Evolutionary conservation across 2,113 vertebrate species (phyloP), one percentile per base, ranked within the genome.

Genomic region (Philantomba maxwellii): DNA sequence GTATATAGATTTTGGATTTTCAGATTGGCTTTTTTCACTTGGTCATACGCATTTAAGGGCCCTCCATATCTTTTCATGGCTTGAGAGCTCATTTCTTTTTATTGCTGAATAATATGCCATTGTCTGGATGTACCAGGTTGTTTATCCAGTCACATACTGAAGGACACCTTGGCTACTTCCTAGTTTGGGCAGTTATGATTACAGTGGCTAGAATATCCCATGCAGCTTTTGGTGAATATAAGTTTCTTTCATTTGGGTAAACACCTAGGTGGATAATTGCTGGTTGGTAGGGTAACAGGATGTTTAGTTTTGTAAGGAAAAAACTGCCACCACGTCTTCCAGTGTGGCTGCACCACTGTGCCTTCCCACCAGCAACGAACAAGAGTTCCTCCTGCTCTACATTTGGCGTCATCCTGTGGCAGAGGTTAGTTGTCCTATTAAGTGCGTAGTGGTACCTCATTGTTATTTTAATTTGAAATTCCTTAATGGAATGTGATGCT

Each of bases 221-320:
- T 26, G 51, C 30, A 94, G n/a, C 47, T 43, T 83, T 96, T 26
- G 77, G 66, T 64, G 84, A 19, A 60, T n/a, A 0, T 28, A 77
- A 60, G 55, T 87, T 86, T 88, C 51, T 49, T 25, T 62, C n/a
- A 64, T 62, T 82, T 70, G 84, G 53, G 19, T 77, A 90, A 91
- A 93, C 13, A 47, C 14, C 9, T 21, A 51, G 30, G 14, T 51
- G 12, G n/a, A 1, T 6, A 89, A 78, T 4, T 55, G 66, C 33
- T 49, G 62, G 51, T 36, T 7, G 3, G 0, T 0, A 49, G 11
- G 57, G 43, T 62, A 26, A 89, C 25, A 93, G 23, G 25, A 36
- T 6, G 5, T 26, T 64, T 86, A 45, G 28, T 36, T 64, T 77
- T 57, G 16, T 86, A 57, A 75, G 39, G 23, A 43, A 75, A 84